Evolutionary conservation across 2,113 vertebrate species (phyloP), one percentile per base, ranked within the genome.

Genomic region (Eolophus roseicapilla): DNA sequence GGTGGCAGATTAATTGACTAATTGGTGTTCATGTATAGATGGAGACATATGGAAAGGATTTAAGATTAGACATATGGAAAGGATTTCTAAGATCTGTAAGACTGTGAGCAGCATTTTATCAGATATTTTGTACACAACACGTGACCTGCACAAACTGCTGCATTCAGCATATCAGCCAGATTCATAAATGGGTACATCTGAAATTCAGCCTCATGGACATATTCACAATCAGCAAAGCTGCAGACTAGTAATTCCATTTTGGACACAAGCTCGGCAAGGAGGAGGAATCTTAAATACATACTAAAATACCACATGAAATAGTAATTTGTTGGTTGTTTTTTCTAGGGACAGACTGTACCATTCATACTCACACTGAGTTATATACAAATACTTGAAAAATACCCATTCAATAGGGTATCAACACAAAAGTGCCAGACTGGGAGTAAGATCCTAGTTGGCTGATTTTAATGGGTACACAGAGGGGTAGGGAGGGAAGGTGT

Each of bases 11-110:
- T 95, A 97, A 97, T 96, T 94, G 95, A 94, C 95, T 97, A 96
- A 96, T 97, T 97, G 96, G 95, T 94, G 86, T 79, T 96, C 86
- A 65, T 92, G 92, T 94, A 96, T 96, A 91, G 96, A 95, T 96
- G 94, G 95, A 94, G 95, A 94, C 94, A 97, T 95, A 96, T 96
- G 96, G 94, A 97, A 97, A 94, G 87, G 93, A 95, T 97, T 97
- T 96, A 96, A 96, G 93, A 96, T 91, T 93, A 97, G 95, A 97
- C 95, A 97, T 96, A 96, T 96, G 96, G 96, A 96, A 97, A 96
- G 92, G 93, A 96, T 97, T 97, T 96, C 91, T 97, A 94, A 97
- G 97, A 96, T 97, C 94, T 95, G 91, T 93, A 96, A 97, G 92
- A 96, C 93, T 96, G 92, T 75, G 94, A 96, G 92, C 88, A 95